Conservation (phyloP, 2,797 vertebrate species). For the Semotilus atromaculatus region DNA sequence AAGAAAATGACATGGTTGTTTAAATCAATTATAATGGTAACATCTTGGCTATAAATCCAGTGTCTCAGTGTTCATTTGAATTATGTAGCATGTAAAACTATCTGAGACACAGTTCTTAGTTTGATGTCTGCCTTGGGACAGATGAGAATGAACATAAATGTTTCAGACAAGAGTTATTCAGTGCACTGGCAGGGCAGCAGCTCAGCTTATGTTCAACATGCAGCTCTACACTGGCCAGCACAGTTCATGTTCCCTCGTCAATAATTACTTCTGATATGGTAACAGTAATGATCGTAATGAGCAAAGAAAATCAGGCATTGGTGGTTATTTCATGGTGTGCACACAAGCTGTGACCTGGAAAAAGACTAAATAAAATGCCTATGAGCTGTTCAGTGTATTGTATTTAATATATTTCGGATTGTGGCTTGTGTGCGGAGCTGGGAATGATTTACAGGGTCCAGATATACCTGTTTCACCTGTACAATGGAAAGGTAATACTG, state of each 20-base stretch:
- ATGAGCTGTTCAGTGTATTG: background rate
- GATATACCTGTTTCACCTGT: slow-evolving; percentile 30
- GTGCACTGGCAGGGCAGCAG: slow-evolving; percentile 23
- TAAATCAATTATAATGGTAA: background rate
- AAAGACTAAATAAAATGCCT: background rate
- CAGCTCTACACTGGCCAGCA: slow-evolving; percentile 15
- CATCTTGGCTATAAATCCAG: background rate
- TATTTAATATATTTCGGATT: background rate
- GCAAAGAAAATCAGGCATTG: background rate
- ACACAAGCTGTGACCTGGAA: background rate
- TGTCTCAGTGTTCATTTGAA: slow-evolving; percentile 1
- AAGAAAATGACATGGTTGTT: background rate
- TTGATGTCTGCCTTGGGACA: slow-evolving; percentile 31
- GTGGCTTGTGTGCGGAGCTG: background rate
- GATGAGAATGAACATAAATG: slow-evolving; percentile 41
- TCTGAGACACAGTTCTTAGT: background rate
- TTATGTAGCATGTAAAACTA: background rate
- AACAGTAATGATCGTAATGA: background rate
- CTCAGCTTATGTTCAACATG: slow-evolving; percentile 24
- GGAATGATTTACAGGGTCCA: background rate
- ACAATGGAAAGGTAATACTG: background rate
- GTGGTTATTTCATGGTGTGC: background rate
- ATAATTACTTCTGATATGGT: slow-evolving; percentile 23
- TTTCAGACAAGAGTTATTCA: slow-evolving; percentile 42
- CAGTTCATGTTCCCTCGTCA: slow-evolving; percentile 43